These are phyloP conservation scores for Drosophila yakuba DNA, from an alignment of 1,140 invertebrate species.

Conservation along the genomic window DNA sequence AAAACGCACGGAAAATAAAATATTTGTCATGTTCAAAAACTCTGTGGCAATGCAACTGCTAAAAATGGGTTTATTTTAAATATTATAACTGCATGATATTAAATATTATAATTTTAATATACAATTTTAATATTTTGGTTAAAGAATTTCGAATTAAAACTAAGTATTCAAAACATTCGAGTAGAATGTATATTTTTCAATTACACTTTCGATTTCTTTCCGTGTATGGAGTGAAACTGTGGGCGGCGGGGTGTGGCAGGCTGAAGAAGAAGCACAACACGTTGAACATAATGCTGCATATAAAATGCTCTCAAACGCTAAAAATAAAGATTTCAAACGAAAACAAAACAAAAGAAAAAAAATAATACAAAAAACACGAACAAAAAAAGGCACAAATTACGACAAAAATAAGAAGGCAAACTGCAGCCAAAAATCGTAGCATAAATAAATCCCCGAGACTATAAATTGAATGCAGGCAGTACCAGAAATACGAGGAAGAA, in stretches of 20 bases:
- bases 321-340: slow-evolving; percentile 46
- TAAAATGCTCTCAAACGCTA: slow-evolving; percentile 35
- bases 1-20: slow-evolving; percentile 7
- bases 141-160: too few relatives aligned
- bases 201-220: neutral
- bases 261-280: slow-evolving; percentile 38
- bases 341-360: slow-evolving; percentile 42
- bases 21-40: neutral
- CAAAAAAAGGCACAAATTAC: slow-evolving; percentile 8
- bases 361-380: neutral
- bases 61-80: neutral
- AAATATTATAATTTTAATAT: too few relatives aligned
- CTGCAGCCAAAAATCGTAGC: slow-evolving; percentile 43
- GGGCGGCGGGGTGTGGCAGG: slow-evolving; percentile 27
- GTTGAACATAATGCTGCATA: slow-evolving; percentile 21
- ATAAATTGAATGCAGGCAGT: slow-evolving; percentile 47
- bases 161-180: too few relatives aligned
- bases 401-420: slow-evolving; percentile 35
- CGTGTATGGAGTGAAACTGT: neutral
- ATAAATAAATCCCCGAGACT: slow-evolving; percentile 49
- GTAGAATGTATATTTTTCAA: neutral
- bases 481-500: slow-evolving; percentile 24
- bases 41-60: too few relatives aligned
- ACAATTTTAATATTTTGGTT: too few relatives aligned
- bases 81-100: neutral